These are phyloP conservation scores for Papilio polyxenes DNA, from an alignment of 1,140 invertebrate genomes.

Conservation along the genomic window DNA sequence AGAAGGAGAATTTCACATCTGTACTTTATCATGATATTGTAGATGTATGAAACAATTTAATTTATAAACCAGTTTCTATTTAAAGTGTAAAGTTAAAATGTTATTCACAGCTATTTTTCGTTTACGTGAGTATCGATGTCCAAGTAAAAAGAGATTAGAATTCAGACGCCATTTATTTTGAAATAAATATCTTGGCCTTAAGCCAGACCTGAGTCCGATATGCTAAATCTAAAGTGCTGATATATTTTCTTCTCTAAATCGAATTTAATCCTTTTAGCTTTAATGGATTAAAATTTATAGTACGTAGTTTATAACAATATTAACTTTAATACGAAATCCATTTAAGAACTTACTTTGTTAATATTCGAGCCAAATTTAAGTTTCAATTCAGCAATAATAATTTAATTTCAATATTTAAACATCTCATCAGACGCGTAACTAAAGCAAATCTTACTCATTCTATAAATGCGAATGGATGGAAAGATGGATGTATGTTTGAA, in stretches of 20 bases:
- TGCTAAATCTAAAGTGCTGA: constrained; percentile 32
- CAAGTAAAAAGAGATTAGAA: not conserved
- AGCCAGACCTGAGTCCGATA: constrained; percentile 28
- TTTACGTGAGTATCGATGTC: constrained; percentile 13
- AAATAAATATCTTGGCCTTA: constrained; percentile 33
- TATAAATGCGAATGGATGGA: too few relatives aligned
- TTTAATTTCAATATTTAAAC: too few relatives aligned
- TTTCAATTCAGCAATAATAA: too few relatives aligned
- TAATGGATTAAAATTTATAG: constrained; percentile 33
- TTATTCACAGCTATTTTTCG: not conserved
- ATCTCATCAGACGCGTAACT: too few relatives aligned
- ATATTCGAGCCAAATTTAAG: not conserved
- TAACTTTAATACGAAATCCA: not conserved
- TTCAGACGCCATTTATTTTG: not conserved
- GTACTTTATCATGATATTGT: too few relatives aligned
- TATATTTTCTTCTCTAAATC: constrained; percentile 33
- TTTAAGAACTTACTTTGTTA: not conserved
- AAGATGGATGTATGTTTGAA: too few relatives aligned
- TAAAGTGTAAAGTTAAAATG: too few relatives aligned
- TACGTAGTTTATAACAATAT: not conserved
- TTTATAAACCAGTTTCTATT: too few relatives aligned
- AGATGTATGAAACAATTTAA: too few relatives aligned
- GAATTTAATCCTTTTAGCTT: constrained; percentile 31
- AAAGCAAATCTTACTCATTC: too few relatives aligned
- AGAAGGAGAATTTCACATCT: too few relatives aligned